Percentiles rank a stretch among this genome's conserved stretches.
phyloP scores from a whole-genome alignment of 2,888 invertebrate species.

The Sinotaia quadrata region DNA sequence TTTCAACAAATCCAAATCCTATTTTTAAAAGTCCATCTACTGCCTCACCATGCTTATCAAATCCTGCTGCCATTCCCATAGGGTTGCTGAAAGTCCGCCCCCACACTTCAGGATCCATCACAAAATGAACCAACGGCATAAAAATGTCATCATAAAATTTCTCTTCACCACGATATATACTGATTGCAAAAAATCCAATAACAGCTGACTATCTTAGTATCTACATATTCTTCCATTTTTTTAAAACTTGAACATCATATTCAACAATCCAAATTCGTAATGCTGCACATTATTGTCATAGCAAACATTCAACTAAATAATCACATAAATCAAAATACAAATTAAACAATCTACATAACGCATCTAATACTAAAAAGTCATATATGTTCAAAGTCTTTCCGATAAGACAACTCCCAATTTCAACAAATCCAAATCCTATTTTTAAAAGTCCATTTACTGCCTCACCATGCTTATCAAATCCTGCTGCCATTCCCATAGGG shows the following conservation, averaged over 20 bases:
- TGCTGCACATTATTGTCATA: too few species aligned
- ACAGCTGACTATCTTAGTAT: too few species aligned
- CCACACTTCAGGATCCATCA: conserved; percentile 84
- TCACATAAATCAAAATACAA: too few species aligned
- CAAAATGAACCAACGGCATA: conserved; percentile 78
- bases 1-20: conserved; percentile 96
- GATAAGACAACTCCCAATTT: conserved; percentile 96
- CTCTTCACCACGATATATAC: conserved; percentile 83
- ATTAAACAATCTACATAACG: too few species aligned
- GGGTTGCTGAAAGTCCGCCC: conserved; percentile 87
- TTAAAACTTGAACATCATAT: too few species aligned
- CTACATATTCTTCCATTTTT: too few species aligned
- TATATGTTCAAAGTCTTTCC: too few species aligned
- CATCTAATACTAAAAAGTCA: too few species aligned
- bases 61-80: conserved; percentile 97
- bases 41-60: conserved; percentile 97
- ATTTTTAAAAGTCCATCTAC: conserved; percentile 84
- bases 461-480: conserved; percentile 98
- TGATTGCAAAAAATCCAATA: conserved; percentile 79
- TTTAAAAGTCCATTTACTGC: conserved; percentile 85
- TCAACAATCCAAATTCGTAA: too few species aligned
- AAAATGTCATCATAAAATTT: conserved; percentile 83
- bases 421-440: conserved; percentile 94
- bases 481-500: conserved; percentile 98
- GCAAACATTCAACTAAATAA: too few species aligned